Conservation (phyloP, 2,797 vertebrate genomes). For the Galaxias olidus region DNA sequence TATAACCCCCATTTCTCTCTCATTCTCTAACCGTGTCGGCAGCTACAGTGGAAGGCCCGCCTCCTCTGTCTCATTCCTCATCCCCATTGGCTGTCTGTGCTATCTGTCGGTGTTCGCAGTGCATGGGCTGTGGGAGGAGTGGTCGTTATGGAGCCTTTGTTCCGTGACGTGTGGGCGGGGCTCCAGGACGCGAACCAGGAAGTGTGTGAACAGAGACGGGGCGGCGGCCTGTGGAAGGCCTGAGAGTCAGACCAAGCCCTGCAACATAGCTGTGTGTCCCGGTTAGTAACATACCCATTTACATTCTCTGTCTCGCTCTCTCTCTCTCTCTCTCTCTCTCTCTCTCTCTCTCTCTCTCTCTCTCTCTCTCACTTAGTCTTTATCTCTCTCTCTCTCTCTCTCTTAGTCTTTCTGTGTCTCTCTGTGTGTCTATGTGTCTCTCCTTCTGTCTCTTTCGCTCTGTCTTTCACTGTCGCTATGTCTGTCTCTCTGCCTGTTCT, state of each 20-base stretch:
- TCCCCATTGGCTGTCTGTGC: slow-evolving; percentile 54
- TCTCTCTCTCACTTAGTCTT: slow-evolving; percentile 14
- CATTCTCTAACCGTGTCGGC: slow-evolving; percentile 20
- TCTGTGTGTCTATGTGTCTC: too few relatives aligned
- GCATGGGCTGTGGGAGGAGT: slow-evolving; percentile 90
- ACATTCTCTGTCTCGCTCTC: slow-evolving; percentile 29
- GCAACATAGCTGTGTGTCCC: slow-evolving; percentile 91
- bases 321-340: not conserved
- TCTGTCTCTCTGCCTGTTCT: slow-evolving; percentile 10
- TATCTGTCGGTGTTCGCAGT: slow-evolving; percentile 84
- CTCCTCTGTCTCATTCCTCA: slow-evolving; percentile 54
- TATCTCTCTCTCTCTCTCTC: slow-evolving; percentile 10
- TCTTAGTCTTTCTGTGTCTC: slow-evolving; percentile 1
- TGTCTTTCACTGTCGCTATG: slow-evolving; percentile 11
- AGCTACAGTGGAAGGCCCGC: slow-evolving; percentile 36
- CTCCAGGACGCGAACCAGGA: slow-evolving; percentile 88
- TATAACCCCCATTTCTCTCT: slow-evolving; percentile 10
- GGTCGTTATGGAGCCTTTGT: slow-evolving; percentile 96
- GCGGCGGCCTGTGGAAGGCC: slow-evolving; percentile 83
- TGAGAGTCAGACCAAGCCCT: slow-evolving; percentile 89
- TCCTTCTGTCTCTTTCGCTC: slow-evolving; percentile 17
- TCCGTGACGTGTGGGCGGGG: slow-evolving; percentile 93
- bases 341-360: not conserved
- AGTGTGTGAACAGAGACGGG: slow-evolving; percentile 80
- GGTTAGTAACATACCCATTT: slow-evolving; percentile 85